These are phyloP conservation scores for Oppia nitens DNA, from an alignment of 1,140 invertebrate genomes.

Conservation along the genomic window DNA sequence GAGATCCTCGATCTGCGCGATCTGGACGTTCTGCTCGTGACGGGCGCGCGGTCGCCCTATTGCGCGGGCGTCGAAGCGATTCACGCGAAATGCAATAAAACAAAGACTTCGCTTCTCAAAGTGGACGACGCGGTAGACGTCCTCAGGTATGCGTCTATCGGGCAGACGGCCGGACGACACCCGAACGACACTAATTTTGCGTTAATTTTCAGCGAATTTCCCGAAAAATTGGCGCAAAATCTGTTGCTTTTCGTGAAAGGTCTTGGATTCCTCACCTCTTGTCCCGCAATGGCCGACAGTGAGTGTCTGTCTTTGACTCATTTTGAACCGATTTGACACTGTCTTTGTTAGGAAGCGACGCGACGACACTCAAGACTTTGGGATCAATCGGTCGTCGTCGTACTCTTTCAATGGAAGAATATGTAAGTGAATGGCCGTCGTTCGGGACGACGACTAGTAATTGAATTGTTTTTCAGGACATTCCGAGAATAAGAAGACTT, in stretches of 20 bases:
- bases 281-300: constrained; percentile 23
- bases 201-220: constrained; percentile 15
- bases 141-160: constrained; percentile 43
- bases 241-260: constrained; percentile 24
- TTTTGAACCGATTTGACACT: neutral
- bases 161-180: neutral
- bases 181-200: too few species aligned
- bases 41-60: constrained; percentile 61
- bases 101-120: constrained; percentile 61
- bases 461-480: constrained; percentile 11
- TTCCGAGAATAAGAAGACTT: constrained; percentile 21
- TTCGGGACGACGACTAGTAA: neutral
- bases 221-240: constrained; percentile 25
- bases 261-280: constrained; percentile 21
- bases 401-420: constrained; percentile 26
- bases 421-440: constrained; percentile 14
- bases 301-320: too few species aligned
- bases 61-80: constrained; percentile 45
- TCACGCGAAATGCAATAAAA: constrained; percentile 55
- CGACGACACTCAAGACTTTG: constrained; percentile 16
- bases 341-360: constrained; percentile 8
- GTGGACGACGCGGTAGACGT: constrained; percentile 62
- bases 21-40: constrained; percentile 58
- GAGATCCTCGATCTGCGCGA: constrained; percentile 33
- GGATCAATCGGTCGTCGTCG: constrained; percentile 23